Conservation (phyloP, 1,140 invertebrate species). For the Onthophagus taurus region DNA sequence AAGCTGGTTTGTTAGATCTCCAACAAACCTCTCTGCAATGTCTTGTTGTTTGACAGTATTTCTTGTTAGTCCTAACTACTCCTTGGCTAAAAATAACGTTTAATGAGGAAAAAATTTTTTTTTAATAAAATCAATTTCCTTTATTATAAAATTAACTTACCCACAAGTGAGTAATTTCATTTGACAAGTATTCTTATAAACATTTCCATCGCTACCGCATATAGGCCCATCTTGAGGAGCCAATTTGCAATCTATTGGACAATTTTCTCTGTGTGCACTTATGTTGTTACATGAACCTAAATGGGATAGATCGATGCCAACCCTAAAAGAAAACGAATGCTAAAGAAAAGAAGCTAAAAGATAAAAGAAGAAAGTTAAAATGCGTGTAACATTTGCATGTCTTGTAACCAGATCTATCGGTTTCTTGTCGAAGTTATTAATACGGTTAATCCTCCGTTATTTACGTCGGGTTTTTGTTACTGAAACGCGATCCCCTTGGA, state of each 20-base stretch:
- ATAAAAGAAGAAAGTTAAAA: too few species aligned
- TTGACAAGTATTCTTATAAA: conserved; percentile 87
- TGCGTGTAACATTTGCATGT: too few species aligned
- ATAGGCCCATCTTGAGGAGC: conserved; percentile 78
- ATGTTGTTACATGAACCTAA: conserved; percentile 81
- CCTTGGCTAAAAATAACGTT: conserved; percentile 53
- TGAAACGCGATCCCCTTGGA: too few species aligned
- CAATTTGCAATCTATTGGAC: conserved; percentile 74
- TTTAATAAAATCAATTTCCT: neutral
- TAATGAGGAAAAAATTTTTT: neutral
- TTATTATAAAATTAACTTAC: conserved; percentile 46
- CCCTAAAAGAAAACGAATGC: conserved; percentile 35
- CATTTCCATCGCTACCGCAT: conserved; percentile 86
- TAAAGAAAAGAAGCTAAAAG: too few species aligned
- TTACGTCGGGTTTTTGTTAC: too few species aligned
- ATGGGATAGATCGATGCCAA: conserved; percentile 58
- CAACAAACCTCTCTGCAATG: conserved; percentile 85
- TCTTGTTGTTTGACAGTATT: conserved; percentile 83
- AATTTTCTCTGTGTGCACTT: conserved; percentile 76
- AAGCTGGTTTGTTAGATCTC: conserved; percentile 80
- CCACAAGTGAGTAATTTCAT: conserved; percentile 86
- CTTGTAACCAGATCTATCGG: too few species aligned
- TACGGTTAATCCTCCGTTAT: too few species aligned
- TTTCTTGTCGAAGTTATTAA: too few species aligned
- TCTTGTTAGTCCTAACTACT: conserved; percentile 71